Evolutionary conservation across 2,888 invertebrate genomes (phyloP), one percentile per base, ranked within the genome.

Genomic region (Coenonympha arcania): DNA sequence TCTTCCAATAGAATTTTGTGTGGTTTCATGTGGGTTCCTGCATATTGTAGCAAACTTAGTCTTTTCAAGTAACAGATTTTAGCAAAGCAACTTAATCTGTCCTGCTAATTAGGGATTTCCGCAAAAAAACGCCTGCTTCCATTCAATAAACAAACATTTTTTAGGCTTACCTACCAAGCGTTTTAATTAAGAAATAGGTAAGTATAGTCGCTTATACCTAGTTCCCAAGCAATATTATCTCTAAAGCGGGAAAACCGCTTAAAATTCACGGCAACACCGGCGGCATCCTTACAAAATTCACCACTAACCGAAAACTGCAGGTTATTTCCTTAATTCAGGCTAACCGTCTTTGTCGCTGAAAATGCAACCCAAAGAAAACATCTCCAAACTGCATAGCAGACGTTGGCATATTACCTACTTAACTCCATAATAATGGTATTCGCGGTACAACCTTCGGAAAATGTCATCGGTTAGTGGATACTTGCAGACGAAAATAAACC

Each of bases 371-470:
- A 52, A 55, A 55, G 56, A 50, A 52, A 56, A 58, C 56, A 54
- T 50, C 52, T 43, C 52, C 34, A 33, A 55, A 40, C 43, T 50
- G 49, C 52, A 54, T 50, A 54, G 51, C 50, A 54, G 47, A 54
- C 56, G 52, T 54, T 54, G 54, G 56, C 56, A 50, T 54, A 56
- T 58, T 56, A 58, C 52, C 56, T 54, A 50, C 58, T 58, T 54
- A 56, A 54, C 56, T 50, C 56, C 19, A 44, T 50, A 56, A 56
- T 58, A 58, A 58, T 58, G 44, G 56, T 50, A 54, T 55, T 55
- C 55, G 55, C 54, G 54, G 45, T 52, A 48, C 46, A 52, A 39
- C 24, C 43, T 34, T 50, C 36, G 43, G 44, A 50, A 34, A 43
- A 44, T 36, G 43, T 45, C 30, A 53, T 33, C n/a, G 20, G 31